Base-by-base conservation (phyloP, 2,888 invertebrate species). In the Enoplolaimus lenunculus region DNA sequence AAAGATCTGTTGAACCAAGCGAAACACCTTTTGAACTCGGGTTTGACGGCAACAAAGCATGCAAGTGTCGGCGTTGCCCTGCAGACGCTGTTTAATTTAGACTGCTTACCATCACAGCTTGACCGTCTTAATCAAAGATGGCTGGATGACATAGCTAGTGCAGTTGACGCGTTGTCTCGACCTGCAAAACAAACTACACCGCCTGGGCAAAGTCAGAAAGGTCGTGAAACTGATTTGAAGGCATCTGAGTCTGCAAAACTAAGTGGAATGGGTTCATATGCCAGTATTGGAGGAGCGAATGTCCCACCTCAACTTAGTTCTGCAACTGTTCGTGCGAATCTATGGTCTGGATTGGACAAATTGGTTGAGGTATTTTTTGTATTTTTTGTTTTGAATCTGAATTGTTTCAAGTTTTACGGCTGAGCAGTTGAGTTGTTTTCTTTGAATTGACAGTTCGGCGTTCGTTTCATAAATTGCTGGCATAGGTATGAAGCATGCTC, bases 331-430 rank as follows among this genome's bases (percentile, higher is more conserved):
- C 82, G 88, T 73, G 85, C 84, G 60, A 85, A 89, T 77, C 85
- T 94, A 2, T 94, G 93, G 93, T 87, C 88, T 73, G 91, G 90
- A 76, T 86, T 94, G 77, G 92, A 93, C 78, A 89, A 88, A 81
- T 83, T 91, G 7, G 89, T 92, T 79, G 89, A 89, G 78, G 45
- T 45, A 45, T 45, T 45, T 21, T n/a, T n/a, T n/a, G n/a, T n/a
- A n/a, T n/a, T n/a, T n/a, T n/a, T n/a, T n/a, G n/a, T n/a, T n/a
- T n/a, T n/a, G n/a, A n/a, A n/a, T n/a, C n/a, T n/a, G n/a, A n/a
- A n/a, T n/a, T n/a, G n/a, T n/a, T n/a, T n/a, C n/a, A n/a, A n/a
- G n/a, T n/a, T n/a, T n/a, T n/a, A n/a, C n/a, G n/a, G n/a, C n/a
- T n/a, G n/a, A n/a, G n/a, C n/a, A n/a, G n/a, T n/a, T n/a, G n/a